A percentile compares a stretch with the other conserved stretches of the same genome.
Evolutionary conservation across 2,888 invertebrate genomes (phyloP).

Genomic region (Morpho helenor): DNA sequence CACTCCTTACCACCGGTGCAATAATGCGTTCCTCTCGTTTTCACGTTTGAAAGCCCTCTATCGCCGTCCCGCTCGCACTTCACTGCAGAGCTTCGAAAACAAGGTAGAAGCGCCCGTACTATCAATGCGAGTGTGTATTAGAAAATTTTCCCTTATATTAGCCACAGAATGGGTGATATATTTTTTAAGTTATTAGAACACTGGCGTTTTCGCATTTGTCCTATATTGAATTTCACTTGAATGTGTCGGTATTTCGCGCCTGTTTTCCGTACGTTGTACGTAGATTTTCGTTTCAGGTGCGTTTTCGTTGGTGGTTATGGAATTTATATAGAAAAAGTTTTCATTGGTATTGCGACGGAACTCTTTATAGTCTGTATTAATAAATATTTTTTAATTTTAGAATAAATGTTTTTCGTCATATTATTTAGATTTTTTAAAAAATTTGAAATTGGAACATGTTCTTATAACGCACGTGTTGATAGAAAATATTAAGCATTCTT

Average conservation of each 20-base stretch:
- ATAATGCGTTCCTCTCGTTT: constrained; percentile 57
- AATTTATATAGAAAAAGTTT: constrained; percentile 12
- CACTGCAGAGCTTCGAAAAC: constrained; percentile 79
- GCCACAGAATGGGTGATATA: constrained; percentile 41
- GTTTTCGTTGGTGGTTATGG: constrained; percentile 6
- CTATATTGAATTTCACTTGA: constrained; percentile 7
- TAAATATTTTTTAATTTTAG: background rate
- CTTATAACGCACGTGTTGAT: no score
- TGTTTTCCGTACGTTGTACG: background rate
- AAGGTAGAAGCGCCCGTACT: constrained; percentile 65
- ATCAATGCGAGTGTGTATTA: constrained; percentile 67
- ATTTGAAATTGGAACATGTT: no score
- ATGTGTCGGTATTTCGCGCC: background rate
- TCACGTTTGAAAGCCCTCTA: constrained; percentile 34
- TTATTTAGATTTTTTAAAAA: no score
- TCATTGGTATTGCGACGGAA: constrained; percentile 7
- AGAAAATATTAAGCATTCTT: no score
- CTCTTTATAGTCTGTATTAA: constrained; percentile 3
- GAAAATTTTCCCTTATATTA: constrained; percentile 56
- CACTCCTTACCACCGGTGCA: constrained; percentile 80
- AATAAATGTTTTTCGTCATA: no score
- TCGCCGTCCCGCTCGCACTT: constrained; percentile 51
- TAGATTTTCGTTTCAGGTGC: background rate
- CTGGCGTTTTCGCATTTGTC: constrained; percentile 9
- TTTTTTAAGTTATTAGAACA: constrained; percentile 18